phyloP scores from a whole-genome alignment of 1,140 invertebrate species.

The Arion vulgaris region DNA sequence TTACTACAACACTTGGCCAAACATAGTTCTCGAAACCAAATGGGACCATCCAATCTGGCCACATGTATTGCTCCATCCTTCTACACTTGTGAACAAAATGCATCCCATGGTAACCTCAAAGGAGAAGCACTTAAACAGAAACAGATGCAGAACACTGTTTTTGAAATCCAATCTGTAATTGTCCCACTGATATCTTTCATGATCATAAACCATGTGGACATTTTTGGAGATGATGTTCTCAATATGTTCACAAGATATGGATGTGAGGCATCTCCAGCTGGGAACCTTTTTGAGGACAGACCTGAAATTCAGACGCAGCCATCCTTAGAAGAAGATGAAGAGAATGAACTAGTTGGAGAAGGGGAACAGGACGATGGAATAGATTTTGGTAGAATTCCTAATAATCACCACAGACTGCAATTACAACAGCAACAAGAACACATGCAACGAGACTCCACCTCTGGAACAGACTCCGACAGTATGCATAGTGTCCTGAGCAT shows the following conservation, averaged over 20 bases:
- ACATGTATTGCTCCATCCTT: slow-evolving; percentile 88
- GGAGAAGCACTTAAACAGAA: background rate
- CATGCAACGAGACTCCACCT: slow-evolving; percentile 71
- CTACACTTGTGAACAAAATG: background rate
- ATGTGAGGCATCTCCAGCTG: slow-evolving; percentile 44
- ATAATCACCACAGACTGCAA: background rate
- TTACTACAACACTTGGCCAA: slow-evolving; percentile 86
- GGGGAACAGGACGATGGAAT: slow-evolving; percentile 13
- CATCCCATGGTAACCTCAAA: background rate
- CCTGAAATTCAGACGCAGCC: background rate
- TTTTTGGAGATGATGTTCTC: slow-evolving; percentile 82
- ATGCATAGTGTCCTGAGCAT: slow-evolving; percentile 78
- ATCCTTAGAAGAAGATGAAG: background rate
- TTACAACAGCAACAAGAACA: background rate
- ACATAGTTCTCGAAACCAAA: slow-evolving; percentile 85
- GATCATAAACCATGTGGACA: slow-evolving; percentile 83
- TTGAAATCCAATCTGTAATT: slow-evolving; percentile 34
- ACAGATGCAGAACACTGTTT: slow-evolving; percentile 21
- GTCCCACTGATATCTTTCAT: slow-evolving; percentile 82
- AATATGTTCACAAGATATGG: slow-evolving; percentile 80
- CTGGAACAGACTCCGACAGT: slow-evolving; percentile 89
- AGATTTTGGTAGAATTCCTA: background rate
- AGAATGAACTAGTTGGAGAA: background rate
- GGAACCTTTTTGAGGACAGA: slow-evolving; percentile 33
- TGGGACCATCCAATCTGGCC: slow-evolving; percentile 88